Base-by-base conservation (phyloP, 2,888 invertebrate genomes). In the Netelia inedita region DNA sequence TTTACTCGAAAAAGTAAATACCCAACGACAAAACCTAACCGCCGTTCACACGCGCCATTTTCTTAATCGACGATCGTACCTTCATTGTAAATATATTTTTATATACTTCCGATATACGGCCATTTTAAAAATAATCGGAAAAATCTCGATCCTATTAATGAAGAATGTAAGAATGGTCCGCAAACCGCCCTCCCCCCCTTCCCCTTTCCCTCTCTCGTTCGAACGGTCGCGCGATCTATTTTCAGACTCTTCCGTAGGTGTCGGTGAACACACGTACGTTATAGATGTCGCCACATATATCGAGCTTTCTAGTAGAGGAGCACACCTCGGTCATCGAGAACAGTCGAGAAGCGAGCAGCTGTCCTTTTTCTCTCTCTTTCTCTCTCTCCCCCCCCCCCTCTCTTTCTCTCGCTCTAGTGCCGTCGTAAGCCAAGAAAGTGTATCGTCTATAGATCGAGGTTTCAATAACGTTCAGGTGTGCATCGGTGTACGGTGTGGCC, bases 341-440 rank as follows among this genome's bases (percentile, higher is more conserved):
- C 11, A 46, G 14, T 46, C 35, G 35, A 35, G 35, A 46, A 14
- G 14, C 46, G 2, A 46, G 46, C 46, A 46, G 46, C 61, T 9
- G 57, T 65, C 23, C 57, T 43, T 19, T 63, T 79, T 16, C 53
- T 73, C 79, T 16, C 79, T 14, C 74, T 65, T 50, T 16, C 71
- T 53, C 35, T 57, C 61, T 14, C 46, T 9, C 46, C 53, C 43
- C 10, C 61, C 53, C 61, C 46, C 6, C 57, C 50, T 8, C 53
- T 3, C 57, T 43, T 19, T 46, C 59, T 63, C 78, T 16, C 55
- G 68, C 76, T 16, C 82, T 46, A 2, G 35, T 6, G n/a, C 23
- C 6, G 14, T 57, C 75, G 55, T 23, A 46, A 76, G 76, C 76
- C 76, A 76, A 76, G 76, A 76, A 43, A 68, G 16, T 9, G 65